phyloP scores from a whole-genome alignment of 2,888 invertebrate genomes.

The Sturmia bella region DNA sequence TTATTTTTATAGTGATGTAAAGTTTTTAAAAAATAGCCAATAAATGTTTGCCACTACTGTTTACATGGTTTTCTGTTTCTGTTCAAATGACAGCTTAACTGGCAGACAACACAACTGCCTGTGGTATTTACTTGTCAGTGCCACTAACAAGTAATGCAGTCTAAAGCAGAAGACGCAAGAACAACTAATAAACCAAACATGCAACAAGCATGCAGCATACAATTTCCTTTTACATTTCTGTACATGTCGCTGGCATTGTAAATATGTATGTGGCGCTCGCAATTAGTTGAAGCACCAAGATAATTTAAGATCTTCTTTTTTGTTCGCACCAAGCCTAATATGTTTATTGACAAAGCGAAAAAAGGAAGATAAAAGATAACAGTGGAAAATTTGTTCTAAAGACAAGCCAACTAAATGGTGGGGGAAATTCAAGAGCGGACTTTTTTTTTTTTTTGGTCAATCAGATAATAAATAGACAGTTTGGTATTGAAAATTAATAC shows the following conservation, averaged over 20 bases:
- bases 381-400: neutral
- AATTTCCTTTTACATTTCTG: neutral
- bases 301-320: conserved; percentile 52
- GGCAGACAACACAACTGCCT: conserved; percentile 35
- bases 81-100: conserved; percentile 33
- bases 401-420: no score
- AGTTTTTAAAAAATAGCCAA: conserved; percentile 2
- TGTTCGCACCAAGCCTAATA: conserved; percentile 25
- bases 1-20: no score
- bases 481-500: no score
- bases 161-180: conserved; percentile 36
- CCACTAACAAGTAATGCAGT: conserved; percentile 10
- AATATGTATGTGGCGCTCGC: conserved; percentile 64
- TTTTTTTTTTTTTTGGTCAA: no score
- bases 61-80: conserved; percentile 6
- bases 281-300: conserved; percentile 56
- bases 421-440: no score
- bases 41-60: conserved; percentile 48
- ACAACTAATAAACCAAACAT: conserved; percentile 60
- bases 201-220: conserved; percentile 50
- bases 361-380: neutral
- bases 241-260: conserved; percentile 28
- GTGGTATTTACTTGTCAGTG: neutral
- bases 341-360: neutral
- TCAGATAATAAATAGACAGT: no score